phyloP scores from a whole-genome alignment of 2,797 vertebrate species.

The Micropoecilia bifurca region DNA sequence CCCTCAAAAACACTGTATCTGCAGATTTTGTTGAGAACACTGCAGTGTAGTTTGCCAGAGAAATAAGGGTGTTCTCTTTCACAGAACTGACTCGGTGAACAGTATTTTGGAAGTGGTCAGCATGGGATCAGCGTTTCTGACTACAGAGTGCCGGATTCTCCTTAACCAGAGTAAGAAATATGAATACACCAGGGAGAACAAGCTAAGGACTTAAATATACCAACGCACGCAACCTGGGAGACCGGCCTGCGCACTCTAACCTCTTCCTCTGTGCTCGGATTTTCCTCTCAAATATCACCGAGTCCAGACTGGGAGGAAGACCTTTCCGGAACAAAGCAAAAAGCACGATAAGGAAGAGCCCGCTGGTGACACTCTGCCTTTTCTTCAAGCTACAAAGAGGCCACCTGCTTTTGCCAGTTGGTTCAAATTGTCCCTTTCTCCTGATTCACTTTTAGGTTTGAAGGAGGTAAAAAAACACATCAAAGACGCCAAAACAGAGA shows the following conservation, averaged over 20 bases:
- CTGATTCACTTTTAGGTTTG: conserved; percentile 40
- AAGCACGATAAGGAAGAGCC: conserved; percentile 66
- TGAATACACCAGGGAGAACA: conserved; percentile 27
- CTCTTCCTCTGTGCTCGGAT: conserved; percentile 47
- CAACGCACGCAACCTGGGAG: conserved; percentile 36
- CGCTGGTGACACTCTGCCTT: conserved; percentile 57
- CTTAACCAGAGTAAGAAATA: conserved; percentile 26
- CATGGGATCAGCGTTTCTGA: conserved; percentile 62
- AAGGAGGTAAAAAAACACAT: conserved; percentile 23
- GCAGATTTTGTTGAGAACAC: conserved; percentile 61
- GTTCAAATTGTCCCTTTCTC: conserved; percentile 41
- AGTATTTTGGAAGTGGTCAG: conserved; percentile 62
- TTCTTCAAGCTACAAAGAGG: conserved; percentile 59
- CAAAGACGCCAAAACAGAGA: conserved; percentile 25
- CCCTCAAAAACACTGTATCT: conserved; percentile 56
- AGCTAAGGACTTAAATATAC: conserved; percentile 45
- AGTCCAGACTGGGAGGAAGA: conserved; percentile 67
- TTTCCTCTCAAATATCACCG: conserved; percentile 75
- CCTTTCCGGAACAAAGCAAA: conserved; percentile 75
- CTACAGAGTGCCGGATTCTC: conserved; percentile 35
- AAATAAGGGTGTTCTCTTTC: conserved; percentile 66
- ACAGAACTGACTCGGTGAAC: conserved; percentile 49
- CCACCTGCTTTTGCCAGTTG: conserved; percentile 35
- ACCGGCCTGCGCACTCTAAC: conserved; percentile 61
- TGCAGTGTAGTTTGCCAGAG: conserved; percentile 50